These are phyloP conservation scores for Bruchidius siliquastri DNA, from an alignment of 2,888 invertebrate genomes.

Conservation along the genomic window DNA sequence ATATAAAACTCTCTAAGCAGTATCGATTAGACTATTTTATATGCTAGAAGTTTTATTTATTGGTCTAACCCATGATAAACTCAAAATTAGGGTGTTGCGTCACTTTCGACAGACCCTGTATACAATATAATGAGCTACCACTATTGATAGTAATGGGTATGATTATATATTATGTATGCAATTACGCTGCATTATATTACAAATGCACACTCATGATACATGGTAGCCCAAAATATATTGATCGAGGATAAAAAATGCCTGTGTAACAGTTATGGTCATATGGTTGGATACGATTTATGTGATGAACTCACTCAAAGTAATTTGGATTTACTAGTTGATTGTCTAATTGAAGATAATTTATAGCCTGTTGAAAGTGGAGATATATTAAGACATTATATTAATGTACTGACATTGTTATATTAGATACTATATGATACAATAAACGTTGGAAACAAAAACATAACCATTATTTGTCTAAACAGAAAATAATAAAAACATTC, in stretches of 20 bases:
- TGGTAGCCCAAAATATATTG: background rate
- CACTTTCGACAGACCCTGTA: no score
- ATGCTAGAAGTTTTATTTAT: no score
- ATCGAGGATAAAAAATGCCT: background rate
- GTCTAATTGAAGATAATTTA: background rate
- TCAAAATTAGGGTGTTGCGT: no score
- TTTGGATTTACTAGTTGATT: background rate
- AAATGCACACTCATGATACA: background rate
- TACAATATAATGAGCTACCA: background rate
- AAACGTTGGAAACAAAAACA: background rate
- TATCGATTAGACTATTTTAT: no score
- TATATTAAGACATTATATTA: conserved; percentile 24
- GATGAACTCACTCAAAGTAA: background rate
- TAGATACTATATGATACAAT: conserved; percentile 11
- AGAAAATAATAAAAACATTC: no score
- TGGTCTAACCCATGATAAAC: no score
- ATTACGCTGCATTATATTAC: background rate
- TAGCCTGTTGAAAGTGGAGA: background rate
- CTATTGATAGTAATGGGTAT: background rate
- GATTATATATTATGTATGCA: background rate
- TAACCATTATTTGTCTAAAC: no score
- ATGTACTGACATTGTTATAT: conserved; percentile 33
- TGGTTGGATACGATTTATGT: background rate
- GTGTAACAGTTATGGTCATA: background rate
- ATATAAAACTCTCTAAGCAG: no score